These are phyloP conservation scores for Ranitomeya variabilis DNA, from an alignment of 2,113 vertebrate genomes.

Conservation along the genomic window DNA sequence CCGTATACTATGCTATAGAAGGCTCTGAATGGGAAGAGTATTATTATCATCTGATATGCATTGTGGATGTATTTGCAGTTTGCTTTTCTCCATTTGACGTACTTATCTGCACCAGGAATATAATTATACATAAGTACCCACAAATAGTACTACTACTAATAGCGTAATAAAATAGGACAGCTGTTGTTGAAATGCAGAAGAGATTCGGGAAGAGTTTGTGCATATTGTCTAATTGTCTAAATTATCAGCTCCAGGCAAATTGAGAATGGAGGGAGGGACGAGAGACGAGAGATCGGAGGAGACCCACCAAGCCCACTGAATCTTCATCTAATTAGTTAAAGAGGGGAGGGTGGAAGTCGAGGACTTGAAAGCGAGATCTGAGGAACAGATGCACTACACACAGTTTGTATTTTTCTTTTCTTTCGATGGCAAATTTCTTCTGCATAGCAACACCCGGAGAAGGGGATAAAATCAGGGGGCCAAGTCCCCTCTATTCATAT, in stretches of 20 bases:
- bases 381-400: conserved; percentile 65
- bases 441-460: conserved; percentile 68
- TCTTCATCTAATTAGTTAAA: conserved; percentile 59
- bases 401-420: conserved; percentile 55
- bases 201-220: conserved; percentile 34
- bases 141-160: neutral
- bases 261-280: neutral
- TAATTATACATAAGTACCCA: neutral
- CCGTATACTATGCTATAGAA: neutral
- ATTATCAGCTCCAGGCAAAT: conserved; percentile 51
- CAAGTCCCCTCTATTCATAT: conserved; percentile 56
- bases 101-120: neutral
- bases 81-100: neutral
- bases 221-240: conserved; percentile 55
- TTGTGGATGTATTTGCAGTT: neutral
- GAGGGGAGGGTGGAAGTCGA: conserved; percentile 49
- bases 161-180: conserved; percentile 29
- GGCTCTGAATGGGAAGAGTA: neutral
- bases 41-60: neutral
- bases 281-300: neutral
- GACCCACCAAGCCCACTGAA: conserved; percentile 12
- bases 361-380: conserved; percentile 49
- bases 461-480: conserved; percentile 60
- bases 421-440: conserved; percentile 61
- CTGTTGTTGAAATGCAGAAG: conserved; percentile 55